These are phyloP conservation scores for Spondyliosoma cantharus DNA, from an alignment of 2,797 vertebrate genomes.

Conservation along the genomic window DNA sequence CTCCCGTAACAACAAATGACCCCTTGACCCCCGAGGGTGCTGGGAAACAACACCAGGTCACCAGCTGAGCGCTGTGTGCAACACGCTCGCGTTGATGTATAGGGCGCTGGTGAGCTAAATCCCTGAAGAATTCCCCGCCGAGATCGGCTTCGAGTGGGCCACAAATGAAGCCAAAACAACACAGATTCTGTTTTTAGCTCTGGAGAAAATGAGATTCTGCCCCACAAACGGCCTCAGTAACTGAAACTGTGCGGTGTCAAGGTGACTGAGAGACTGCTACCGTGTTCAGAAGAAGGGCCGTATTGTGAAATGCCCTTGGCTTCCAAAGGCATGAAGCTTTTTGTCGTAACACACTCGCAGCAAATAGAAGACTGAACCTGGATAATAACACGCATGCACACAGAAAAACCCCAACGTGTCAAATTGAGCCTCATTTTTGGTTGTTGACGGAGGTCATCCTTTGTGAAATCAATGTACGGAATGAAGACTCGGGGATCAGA, in stretches of 20 bases:
- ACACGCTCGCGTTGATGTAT: conserved; percentile 39
- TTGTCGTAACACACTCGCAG: conserved; percentile 51
- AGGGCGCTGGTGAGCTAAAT: conserved; percentile 13
- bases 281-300: conserved; percentile 43
- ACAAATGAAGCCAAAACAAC: conserved; percentile 34
- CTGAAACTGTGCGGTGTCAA: conserved; percentile 58
- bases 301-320: conserved; percentile 61
- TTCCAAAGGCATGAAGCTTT: conserved; percentile 59
- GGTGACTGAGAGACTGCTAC: conserved; percentile 62
- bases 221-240: conserved; percentile 52
- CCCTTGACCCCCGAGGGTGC: conserved; percentile 50
- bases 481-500: conserved; percentile 38
- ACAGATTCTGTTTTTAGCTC: conserved; percentile 50
- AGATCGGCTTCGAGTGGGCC: conserved; percentile 24
- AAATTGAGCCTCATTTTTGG: conserved; percentile 57
- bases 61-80: conserved; percentile 42
- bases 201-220: conserved; percentile 59
- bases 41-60: conserved; percentile 61
- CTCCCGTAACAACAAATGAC: conserved; percentile 63
- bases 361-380: conserved; percentile 60
- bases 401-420: conserved; percentile 41
- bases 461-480: conserved; percentile 47
- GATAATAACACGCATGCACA: conserved; percentile 48
- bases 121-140: conserved; percentile 20
- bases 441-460: conserved; percentile 61